phyloP scores from a whole-genome alignment of 1,140 invertebrate species.

The Fopius arisanus region DNA sequence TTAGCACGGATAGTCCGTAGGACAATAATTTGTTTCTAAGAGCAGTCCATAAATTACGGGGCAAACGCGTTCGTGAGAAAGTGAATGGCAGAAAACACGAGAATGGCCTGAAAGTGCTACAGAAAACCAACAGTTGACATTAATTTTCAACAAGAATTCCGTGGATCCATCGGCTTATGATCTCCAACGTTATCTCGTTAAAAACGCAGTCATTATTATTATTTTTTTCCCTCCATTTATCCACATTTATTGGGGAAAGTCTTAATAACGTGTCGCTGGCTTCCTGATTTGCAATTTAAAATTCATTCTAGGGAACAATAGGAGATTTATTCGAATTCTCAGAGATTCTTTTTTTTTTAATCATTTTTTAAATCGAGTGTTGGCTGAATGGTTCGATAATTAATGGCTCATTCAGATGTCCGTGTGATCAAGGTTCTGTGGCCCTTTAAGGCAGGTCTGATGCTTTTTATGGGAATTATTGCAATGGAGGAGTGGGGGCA shows the following conservation, averaged over 20 bases:
- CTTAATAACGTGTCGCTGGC: neutral
- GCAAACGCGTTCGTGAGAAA: slow-evolving; percentile 24
- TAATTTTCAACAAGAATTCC: slow-evolving; percentile 21
- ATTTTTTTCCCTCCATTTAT: neutral
- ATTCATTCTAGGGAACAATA: neutral
- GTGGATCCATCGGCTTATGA: slow-evolving; percentile 4
- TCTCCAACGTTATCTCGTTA: neutral
- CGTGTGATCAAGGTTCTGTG: neutral
- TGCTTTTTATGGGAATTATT: neutral
- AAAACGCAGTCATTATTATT: too few relatives aligned
- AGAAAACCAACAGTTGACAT: slow-evolving; percentile 23
- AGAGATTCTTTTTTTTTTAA: neutral
- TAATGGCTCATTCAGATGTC: neutral
- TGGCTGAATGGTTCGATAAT: neutral
- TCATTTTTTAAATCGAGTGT: neutral
- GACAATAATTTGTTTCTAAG: slow-evolving; percentile 29
- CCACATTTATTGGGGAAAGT: neutral
- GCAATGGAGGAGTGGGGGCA: neutral
- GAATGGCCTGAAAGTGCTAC: slow-evolving; percentile 15
- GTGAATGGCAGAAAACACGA: slow-evolving; percentile 25
- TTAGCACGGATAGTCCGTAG: slow-evolving; percentile 5
- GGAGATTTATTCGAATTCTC: neutral
- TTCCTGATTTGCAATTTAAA: neutral
- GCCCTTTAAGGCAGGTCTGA: neutral
- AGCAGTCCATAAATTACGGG: slow-evolving; percentile 27